Evolutionary conservation across 2,888 invertebrate species (phyloP).

Genomic region (Nudaria mundana): DNA sequence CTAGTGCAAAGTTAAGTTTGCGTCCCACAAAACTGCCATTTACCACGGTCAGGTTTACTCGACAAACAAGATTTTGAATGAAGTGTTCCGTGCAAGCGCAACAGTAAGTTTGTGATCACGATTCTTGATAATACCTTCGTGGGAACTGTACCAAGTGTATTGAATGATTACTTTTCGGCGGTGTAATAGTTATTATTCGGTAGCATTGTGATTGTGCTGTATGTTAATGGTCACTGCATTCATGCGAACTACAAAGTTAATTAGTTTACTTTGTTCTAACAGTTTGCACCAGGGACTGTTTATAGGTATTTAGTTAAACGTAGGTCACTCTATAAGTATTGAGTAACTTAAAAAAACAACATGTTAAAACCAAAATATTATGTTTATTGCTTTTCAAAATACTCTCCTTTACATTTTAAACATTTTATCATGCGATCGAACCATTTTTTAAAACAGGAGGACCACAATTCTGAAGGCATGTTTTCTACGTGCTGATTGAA

Average conservation of each 20-base stretch:
- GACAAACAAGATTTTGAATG: constrained; percentile 18
- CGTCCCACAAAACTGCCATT: constrained; percentile 25
- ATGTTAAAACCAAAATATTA: too few relatives aligned
- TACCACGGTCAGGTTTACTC: constrained; percentile 7
- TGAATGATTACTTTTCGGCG: constrained; percentile 56
- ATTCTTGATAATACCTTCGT: constrained; percentile 55
- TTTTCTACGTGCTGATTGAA: too few relatives aligned
- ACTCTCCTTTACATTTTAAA: too few relatives aligned
- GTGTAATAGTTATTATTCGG: constrained; percentile 58
- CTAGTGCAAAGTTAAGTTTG: constrained; percentile 36
- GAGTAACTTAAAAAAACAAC: too few relatives aligned
- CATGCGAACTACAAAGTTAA: constrained; percentile 30
- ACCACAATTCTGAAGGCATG: too few relatives aligned
- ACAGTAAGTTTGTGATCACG: constrained; percentile 36
- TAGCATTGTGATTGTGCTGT: constrained; percentile 18
- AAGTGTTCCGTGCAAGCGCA: constrained; percentile 31
- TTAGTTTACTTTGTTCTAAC: constrained; percentile 22
- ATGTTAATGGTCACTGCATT: constrained; percentile 24
- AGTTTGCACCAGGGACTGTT: too few relatives aligned
- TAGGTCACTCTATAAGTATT: too few relatives aligned
- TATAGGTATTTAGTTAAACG: too few relatives aligned
- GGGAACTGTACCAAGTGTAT: constrained; percentile 63
- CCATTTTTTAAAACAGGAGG: too few relatives aligned
- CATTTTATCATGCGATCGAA: too few relatives aligned
- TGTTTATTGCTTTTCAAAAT: too few relatives aligned